Base-by-base conservation (phyloP, 2,113 vertebrate species). In the Zonotrichia leucophrys region DNA sequence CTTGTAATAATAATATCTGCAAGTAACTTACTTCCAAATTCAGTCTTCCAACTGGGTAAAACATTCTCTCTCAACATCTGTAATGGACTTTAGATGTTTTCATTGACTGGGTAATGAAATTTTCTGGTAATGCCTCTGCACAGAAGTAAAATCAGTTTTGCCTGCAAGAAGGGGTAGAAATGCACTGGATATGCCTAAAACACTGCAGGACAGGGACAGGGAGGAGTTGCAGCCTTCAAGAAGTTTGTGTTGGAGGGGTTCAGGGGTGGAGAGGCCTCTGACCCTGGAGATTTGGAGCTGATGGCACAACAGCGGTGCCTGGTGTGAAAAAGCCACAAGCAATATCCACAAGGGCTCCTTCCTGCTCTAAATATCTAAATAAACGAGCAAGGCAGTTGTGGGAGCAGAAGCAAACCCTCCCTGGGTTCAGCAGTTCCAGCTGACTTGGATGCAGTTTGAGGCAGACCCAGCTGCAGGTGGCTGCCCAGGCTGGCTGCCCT, bases 1-100 rank as follows among this genome's bases (percentile, higher is more conserved):
- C 85, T 64, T 78, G 90, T 67, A 94, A 87, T 88, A 95, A 90
- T 56, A 89, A 88, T 73, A 94, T 92, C 92, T 90, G 90, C 86
- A 90, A 90, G 90, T 35, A 96, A 92, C 86, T 92, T 76, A 69
- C 59, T 90, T 88, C 42, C 72, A 92, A 47, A 87, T 91, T 94
- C 87, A 17, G 44, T 83, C 46, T 84, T 95, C 76, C 89, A 93
- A 49, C 62, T 88, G 89, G 60, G 83, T 87, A 87, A 89, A 81
- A 84, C 75, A 58, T 68, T 68, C 35, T 68, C 37, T 56, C 35
- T 49, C 72, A 39, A 55, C 74, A 59, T 93, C 83, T 81, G 8
- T 60, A 82, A 87, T 41, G 69, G 66, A 72, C 87, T 78, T 82
- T 2, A 41, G 64, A 46, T 78, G 19, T 93, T 94, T 93, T 89